A percentile compares a stretch with the other conserved stretches of the same genome.
Conservation (phyloP, 1,140 invertebrate genomes). For the Littorina saxatilis region DNA sequence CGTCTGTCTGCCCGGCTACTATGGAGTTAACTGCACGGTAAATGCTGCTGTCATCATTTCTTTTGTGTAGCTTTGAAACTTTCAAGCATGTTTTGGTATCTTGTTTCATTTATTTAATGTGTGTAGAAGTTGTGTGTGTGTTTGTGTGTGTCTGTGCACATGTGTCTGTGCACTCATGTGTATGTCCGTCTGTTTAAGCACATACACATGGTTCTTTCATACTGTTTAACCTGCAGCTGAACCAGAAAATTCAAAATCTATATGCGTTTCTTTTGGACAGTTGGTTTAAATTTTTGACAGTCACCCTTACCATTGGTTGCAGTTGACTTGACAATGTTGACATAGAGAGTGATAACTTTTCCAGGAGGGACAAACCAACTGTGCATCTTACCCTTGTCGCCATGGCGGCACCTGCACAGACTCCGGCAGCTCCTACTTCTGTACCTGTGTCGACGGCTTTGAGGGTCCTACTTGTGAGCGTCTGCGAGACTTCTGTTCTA, state of each 20-base stretch:
- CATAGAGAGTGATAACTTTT: neutral
- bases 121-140: neutral
- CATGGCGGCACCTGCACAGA: constrained; percentile 57
- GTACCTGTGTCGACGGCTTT: constrained; percentile 44
- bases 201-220: neutral
- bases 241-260: no score
- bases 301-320: no score
- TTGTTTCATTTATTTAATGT: neutral
- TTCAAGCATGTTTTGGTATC: neutral
- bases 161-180: neutral
- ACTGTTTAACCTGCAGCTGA: no score
- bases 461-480: constrained; percentile 44
- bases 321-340: no score
- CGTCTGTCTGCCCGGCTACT: constrained; percentile 48
- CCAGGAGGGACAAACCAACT: constrained; percentile 81
- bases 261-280: no score
- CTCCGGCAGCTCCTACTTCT: constrained; percentile 35
- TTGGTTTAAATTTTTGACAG: no score
- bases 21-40: constrained; percentile 63
- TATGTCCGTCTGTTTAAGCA: neutral
- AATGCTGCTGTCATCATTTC: neutral
- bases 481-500: constrained; percentile 85
- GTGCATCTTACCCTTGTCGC: constrained; percentile 78
- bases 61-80: neutral
- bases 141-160: neutral